Evolutionary conservation across 2,888 invertebrate species (phyloP).

Genomic region (Phyllotreta cruciferae): DNA sequence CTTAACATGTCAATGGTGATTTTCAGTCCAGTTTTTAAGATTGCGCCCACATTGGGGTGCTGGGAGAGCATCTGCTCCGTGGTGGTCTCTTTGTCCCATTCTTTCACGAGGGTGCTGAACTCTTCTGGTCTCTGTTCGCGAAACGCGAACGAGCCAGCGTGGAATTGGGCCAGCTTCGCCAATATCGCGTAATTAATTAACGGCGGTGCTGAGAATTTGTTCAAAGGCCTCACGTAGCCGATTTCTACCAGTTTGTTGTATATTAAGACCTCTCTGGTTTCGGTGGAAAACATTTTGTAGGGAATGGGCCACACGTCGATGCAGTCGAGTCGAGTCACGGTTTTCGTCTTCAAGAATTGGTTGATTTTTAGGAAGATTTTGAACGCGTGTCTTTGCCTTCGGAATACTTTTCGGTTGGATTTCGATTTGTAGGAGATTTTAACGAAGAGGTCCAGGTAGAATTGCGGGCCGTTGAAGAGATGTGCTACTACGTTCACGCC

Average conservation of each 20-base stretch:
- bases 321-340: neutral
- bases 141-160: constrained; percentile 26
- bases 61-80: constrained; percentile 17
- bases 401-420: constrained; percentile 15
- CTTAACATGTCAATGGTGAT: constrained; percentile 21
- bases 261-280: constrained; percentile 27
- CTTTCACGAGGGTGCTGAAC: constrained; percentile 12
- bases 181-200: constrained; percentile 6
- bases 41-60: neutral
- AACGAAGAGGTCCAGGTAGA: constrained; percentile 16
- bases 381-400: constrained; percentile 26
- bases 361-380: neutral
- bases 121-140: constrained; percentile 16
- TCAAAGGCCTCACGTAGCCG: constrained; percentile 12
- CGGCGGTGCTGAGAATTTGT: constrained; percentile 4
- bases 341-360: constrained; percentile 8
- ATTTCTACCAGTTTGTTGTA: constrained; percentile 20
- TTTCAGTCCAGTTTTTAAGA: constrained; percentile 13
- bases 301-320: constrained; percentile 14
- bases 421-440: constrained; percentile 18
- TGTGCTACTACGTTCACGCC: constrained; percentile 1
- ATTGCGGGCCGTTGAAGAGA: constrained; percentile 6
- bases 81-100: constrained; percentile 4
- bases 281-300: constrained; percentile 21
- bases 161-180: constrained; percentile 21